phyloP scores from a whole-genome alignment of 1,140 invertebrate species.

The Chlorops oryzae region DNA sequence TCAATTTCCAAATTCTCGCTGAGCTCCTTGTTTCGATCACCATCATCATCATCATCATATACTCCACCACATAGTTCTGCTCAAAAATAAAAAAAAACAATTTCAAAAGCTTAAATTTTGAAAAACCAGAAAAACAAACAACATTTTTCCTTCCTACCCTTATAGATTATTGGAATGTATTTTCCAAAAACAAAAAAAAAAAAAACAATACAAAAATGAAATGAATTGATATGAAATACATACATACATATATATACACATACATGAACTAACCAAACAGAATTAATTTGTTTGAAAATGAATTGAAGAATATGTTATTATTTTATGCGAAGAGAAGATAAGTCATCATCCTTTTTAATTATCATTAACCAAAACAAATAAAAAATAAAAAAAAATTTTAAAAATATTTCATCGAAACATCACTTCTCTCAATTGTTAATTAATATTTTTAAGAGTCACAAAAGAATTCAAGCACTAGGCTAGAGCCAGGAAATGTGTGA shows the following conservation, averaged over 20 bases:
- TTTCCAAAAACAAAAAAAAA: neutral
- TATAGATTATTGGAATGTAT: no score
- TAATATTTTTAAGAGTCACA: no score
- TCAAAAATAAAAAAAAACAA: slow-evolving; percentile 4
- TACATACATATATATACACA: neutral
- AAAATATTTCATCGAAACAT: no score
- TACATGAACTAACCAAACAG: slow-evolving; percentile 1
- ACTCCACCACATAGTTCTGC: neutral
- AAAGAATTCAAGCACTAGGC: no score
- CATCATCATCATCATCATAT: neutral
- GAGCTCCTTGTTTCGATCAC: no score
- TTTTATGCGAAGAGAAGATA: slow-evolving; percentile 4
- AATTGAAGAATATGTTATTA: slow-evolving; percentile 6
- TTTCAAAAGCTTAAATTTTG: no score
- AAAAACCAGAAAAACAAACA: no score
- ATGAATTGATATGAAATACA: slow-evolving; percentile 2
- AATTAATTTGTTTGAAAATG: neutral
- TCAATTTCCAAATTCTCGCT: no score
- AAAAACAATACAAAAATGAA: neutral
- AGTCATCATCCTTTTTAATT: neutral
- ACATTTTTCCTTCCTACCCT: no score
- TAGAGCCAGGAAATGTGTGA: no score
- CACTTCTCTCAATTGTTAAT: no score
- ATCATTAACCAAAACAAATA: neutral
- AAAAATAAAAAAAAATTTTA: no score